Evolutionary conservation across 2,888 invertebrate genomes (phyloP).

Genomic region (Rambutsinella grinnellia): DNA sequence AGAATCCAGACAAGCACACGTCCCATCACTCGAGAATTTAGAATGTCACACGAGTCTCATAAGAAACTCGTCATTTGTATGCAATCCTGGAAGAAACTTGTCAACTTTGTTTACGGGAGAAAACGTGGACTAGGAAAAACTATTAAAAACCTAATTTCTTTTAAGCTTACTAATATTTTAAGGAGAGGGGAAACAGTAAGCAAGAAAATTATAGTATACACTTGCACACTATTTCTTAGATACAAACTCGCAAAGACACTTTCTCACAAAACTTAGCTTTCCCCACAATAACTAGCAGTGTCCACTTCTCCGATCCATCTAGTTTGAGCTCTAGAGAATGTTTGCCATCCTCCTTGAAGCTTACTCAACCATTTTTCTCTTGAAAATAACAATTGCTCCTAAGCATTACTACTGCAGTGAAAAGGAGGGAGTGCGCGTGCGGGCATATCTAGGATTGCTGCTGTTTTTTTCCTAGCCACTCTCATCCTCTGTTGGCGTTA

Average conservation of each 20-base stretch:
- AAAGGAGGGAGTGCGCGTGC: constrained; percentile 42
- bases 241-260: no score
- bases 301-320: constrained; percentile 14
- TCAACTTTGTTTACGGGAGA: not conserved
- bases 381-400: not conserved
- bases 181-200: no score
- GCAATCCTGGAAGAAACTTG: not conserved
- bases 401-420: constrained; percentile 44
- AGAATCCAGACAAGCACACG: not conserved
- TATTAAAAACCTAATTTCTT: no score
- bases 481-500: no score
- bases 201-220: no score
- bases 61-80: not conserved
- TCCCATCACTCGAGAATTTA: not conserved
- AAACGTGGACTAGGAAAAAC: constrained; percentile 7
- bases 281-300: no score
- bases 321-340: constrained; percentile 15
- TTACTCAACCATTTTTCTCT: constrained; percentile 31
- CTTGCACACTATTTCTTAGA: no score
- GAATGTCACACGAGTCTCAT: not conserved
- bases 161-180: no score
- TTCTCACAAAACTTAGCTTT: not conserved
- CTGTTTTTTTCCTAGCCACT: constrained; percentile 7
- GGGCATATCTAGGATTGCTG: constrained; percentile 36
- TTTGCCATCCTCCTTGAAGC: constrained; percentile 32